phyloP scores from a whole-genome alignment of 2,797 vertebrate species.

The Neosalanx taihuensis region DNA sequence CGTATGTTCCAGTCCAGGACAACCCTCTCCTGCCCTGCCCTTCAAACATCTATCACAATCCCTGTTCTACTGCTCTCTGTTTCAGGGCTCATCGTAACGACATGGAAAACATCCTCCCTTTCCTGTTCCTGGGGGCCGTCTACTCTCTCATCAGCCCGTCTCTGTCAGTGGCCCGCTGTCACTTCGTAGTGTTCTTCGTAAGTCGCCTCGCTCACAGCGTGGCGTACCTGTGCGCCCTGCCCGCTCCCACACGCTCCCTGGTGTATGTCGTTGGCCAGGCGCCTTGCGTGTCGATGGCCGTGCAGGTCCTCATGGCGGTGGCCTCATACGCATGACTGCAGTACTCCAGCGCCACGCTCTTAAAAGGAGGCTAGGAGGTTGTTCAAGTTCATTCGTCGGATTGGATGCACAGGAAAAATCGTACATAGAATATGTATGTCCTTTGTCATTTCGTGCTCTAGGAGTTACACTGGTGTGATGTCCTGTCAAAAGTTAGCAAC shows the following conservation, averaged over 20 bases:
- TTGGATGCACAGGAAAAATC: background rate
- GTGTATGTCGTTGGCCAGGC: constrained; percentile 85
- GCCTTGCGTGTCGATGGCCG: constrained; percentile 88
- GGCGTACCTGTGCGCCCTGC: constrained; percentile 82
- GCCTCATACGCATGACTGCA: constrained; percentile 58
- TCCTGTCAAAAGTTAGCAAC: background rate
- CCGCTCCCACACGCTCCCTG: constrained; percentile 82
- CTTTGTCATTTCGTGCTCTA: background rate
- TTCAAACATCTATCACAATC: background rate
- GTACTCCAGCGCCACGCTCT: background rate
- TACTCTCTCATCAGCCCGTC: constrained; percentile 84
- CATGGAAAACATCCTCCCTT: constrained; percentile 93
- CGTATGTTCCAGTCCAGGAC: background rate
- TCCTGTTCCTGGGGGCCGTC: constrained; percentile 89
- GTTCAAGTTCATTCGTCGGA: background rate
- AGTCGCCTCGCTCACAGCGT: constrained; percentile 81
- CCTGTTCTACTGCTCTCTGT: background rate
- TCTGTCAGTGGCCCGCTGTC: constrained; percentile 74
- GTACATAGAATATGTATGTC: background rate
- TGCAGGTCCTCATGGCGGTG: constrained; percentile 82
- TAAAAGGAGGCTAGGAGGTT: background rate
- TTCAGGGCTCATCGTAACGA: constrained; percentile 88
- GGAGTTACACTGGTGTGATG: background rate
- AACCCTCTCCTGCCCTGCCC: background rate
- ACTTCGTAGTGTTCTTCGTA: constrained; percentile 85